Percentiles rank a stretch among this genome's conserved stretches.
Conservation (phyloP, 2,797 vertebrate species). For the Coreius guichenoti region DNA sequence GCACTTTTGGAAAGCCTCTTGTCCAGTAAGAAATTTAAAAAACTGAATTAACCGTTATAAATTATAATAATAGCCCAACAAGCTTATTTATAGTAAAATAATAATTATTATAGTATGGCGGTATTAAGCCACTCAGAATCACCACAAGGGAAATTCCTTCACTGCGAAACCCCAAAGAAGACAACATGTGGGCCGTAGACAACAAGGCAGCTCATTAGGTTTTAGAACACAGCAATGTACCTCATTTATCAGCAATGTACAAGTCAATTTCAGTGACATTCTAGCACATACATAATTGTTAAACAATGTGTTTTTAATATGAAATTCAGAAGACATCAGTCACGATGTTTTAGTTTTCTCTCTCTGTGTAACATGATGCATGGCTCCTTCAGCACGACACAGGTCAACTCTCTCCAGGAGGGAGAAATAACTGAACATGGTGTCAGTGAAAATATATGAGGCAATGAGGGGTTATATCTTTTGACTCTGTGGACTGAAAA, state of each 20-base stretch:
- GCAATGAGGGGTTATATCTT: not conserved
- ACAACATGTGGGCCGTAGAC: too few species aligned
- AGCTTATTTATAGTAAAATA: too few species aligned
- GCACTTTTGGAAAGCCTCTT: too few species aligned
- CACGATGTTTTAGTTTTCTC: not conserved
- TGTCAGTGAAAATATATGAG: not conserved
- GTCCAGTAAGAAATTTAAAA: too few species aligned
- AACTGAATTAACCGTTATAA: too few species aligned
- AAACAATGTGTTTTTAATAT: not conserved
- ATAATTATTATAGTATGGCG: too few species aligned
- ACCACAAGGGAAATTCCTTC: too few species aligned
- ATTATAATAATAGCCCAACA: too few species aligned
- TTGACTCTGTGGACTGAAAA: not conserved
- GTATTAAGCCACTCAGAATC: too few species aligned
- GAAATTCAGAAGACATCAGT: not conserved
- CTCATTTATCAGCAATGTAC: not conserved
- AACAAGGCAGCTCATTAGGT: not conserved
- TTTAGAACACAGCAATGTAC: not conserved
- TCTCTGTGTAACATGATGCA: slow-evolving; percentile 17
- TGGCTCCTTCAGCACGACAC: not conserved
- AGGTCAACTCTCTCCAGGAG: slow-evolving; percentile 2
- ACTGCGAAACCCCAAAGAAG: too few species aligned
- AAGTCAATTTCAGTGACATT: not conserved
- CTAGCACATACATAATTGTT: not conserved
- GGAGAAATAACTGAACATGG: not conserved